Conservation (phyloP, 1,140 invertebrate genomes). For the fruit fly (Drosophila melanogaster) region Release_6_plus_ISO1_MT NT_037436.4:16868001-16868500, state of each 20-base stretch:
- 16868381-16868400: conserved; percentile 32
- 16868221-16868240: conserved; percentile 71
- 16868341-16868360: conserved; percentile 46
- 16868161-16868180: conserved; percentile 47
- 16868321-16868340: conserved; percentile 29
- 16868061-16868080: conserved; percentile 4
- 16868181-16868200: conserved; percentile 43
- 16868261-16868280: conserved; percentile 16
- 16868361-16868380: conserved; percentile 67
- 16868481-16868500: conserved; percentile 36
- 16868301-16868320: conserved; percentile 32
- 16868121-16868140: conserved; percentile 57
- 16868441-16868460: background rate
- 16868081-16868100: conserved; percentile 15
- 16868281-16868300: conserved; percentile 30
- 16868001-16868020: background rate
- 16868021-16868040: background rate
- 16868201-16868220: conserved; percentile 55
- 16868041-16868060: background rate
- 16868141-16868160: conserved; percentile 22
- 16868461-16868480: conserved; percentile 37
- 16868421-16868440: conserved; percentile 4
- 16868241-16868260: conserved; percentile 22
- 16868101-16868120: conserved; percentile 48
- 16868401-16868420: conserved; percentile 33